Conservation (phyloP, 1,140 invertebrate species). For the Stegodyphus dumicola region DNA sequence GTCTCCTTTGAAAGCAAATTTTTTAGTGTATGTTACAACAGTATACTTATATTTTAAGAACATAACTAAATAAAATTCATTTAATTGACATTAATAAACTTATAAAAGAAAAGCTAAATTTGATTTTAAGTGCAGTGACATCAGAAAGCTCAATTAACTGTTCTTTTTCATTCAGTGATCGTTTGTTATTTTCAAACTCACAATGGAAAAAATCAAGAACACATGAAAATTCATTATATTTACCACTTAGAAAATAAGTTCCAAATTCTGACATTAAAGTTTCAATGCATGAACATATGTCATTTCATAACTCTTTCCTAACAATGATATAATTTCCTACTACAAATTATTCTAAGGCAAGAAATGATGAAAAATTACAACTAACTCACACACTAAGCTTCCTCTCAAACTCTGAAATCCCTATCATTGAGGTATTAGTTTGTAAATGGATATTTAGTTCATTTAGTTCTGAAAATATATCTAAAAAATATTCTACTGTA, state of each 20-base stretch:
- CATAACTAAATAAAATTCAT: too few species aligned
- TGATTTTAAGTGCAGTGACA: neutral
- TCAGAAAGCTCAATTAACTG: neutral
- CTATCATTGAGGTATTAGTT: neutral
- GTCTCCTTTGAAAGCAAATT: too few species aligned
- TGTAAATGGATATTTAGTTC: neutral
- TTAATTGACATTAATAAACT: too few species aligned
- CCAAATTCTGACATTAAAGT: neutral
- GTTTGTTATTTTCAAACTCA: too few species aligned
- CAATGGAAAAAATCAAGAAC: too few species aligned
- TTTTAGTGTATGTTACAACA: neutral
- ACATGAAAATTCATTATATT: too few species aligned
- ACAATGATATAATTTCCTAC: neutral
- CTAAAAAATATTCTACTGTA: neutral
- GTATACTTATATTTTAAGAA: too few species aligned
- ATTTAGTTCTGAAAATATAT: neutral
- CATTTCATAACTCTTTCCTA: neutral
- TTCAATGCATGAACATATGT: neutral
- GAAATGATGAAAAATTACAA: neutral
- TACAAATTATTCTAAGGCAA: neutral
- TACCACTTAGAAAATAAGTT: too few species aligned
- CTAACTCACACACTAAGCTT: neutral
- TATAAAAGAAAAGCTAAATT: neutral
- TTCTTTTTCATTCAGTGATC: too few species aligned
- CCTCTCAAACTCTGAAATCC: neutral